Base-by-base conservation (phyloP, 2,888 invertebrate genomes). In the Molanna angustata region DNA sequence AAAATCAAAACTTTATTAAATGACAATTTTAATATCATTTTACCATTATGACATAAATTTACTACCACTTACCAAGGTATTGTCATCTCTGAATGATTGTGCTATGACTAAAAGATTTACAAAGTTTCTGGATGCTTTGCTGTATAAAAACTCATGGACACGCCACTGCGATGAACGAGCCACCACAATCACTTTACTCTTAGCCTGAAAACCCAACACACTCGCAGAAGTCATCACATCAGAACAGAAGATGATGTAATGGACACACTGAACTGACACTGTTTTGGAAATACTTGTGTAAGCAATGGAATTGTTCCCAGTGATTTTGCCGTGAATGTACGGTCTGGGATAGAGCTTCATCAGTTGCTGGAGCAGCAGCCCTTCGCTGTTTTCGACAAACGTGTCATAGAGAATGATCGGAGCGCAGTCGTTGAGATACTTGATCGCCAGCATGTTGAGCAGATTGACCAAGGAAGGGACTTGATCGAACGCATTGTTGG, bases 151-250 rank as follows among this genome's bases (percentile, higher is more conserved):
- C 63, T 88, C 86, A 51, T 83, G 80, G 1, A 89, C 79, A 19
- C 83, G 81, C 88, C 88, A 89, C 62, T 86, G 86, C 0, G 87
- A 83, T 1, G 87, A 86, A 61, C 81, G 75, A 0, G 88, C 80
- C 0, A 88, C 73, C 1, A 89, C 67, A 1, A 89, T 72, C 0
- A 90, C 82, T 64, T 81, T 83, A 60, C 79, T 82, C 0, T 73
- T 69, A 1, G 77, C 76, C 64, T 86, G 84, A 47, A 82, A 77
- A 0, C 83, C 83, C 43, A 88, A 69, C 22, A 86, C 72, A 42
- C 76, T 70, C 4, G 77, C 74, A 47, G 81, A 76, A 61, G 69
- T 75, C 65, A 78, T 74, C 0, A 86, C 80, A 63, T 88, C 83
- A 14, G 78, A 73, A n/a, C 87, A 64, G 64, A 88, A 86, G 1